A percentile compares a stretch with the other conserved stretches of the same genome.
These are phyloP conservation scores for Baronia brevicornis DNA, from an alignment of 2,888 invertebrate species.

Conservation along the genomic window DNA sequence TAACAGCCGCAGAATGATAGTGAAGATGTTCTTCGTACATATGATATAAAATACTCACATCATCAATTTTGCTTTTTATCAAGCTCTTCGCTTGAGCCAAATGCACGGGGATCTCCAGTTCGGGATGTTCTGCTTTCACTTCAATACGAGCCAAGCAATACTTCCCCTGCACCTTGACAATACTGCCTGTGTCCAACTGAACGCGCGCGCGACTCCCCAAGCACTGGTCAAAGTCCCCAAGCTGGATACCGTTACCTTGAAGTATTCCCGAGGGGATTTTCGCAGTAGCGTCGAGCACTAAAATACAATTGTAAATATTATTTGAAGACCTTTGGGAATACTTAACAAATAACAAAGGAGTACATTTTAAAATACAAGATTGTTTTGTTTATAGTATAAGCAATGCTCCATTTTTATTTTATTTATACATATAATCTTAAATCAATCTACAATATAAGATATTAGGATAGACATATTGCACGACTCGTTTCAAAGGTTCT, in stretches of 20 bases:
- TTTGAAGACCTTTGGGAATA: conserved; percentile 29
- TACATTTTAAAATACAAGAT: no score
- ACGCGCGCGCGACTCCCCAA: conserved; percentile 76
- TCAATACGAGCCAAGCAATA: conserved; percentile 82
- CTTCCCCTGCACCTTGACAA: conserved; percentile 79
- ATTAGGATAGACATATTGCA: no score
- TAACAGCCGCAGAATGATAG: no score
- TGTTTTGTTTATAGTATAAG: no score
- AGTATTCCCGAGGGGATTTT: conserved; percentile 81
- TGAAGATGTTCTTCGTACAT: no score
- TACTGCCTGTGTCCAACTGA: conserved; percentile 72
- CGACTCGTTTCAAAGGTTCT: no score
- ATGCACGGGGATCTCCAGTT: conserved; percentile 78
- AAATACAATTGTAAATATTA: conserved; percentile 39
- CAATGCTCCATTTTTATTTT: no score
- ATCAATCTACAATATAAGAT: no score
- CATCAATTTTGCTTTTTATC: conserved; percentile 78
- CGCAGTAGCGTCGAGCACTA: conserved; percentile 84
- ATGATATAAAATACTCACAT: conserved; percentile 60
- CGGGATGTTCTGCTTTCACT: conserved; percentile 72
- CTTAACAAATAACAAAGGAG: no score
- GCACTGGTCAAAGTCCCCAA: conserved; percentile 83
- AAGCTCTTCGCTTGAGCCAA: conserved; percentile 79
- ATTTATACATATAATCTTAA: no score
- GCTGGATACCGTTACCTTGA: conserved; percentile 81